Percentiles rank a stretch among this genome's conserved stretches.
phyloP scores from a whole-genome alignment of 1,140 invertebrate genomes.

The Macrobrachium rosenbergii region DNA sequence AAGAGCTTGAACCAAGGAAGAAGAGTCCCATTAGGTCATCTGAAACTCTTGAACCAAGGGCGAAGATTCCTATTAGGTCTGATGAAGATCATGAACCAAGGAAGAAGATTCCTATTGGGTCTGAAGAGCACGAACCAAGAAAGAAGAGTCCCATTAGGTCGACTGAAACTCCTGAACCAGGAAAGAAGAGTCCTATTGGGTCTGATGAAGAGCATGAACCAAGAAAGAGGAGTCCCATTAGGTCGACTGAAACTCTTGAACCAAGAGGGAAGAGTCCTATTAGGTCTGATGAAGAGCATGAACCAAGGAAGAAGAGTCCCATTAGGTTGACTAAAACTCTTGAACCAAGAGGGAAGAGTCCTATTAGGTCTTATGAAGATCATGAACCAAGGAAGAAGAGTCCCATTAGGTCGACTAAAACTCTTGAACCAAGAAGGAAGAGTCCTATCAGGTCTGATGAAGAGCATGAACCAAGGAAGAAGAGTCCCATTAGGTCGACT shows the following conservation, averaged over 20 bases:
- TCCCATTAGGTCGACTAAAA: neutral
- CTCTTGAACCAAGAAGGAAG: neutral
- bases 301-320: neutral
- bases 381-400: neutral
- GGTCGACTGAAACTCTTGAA: neutral
- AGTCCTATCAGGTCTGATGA: neutral
- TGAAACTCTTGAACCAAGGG: too few species aligned
- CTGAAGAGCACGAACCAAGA: too few species aligned
- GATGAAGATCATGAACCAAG: too few species aligned
- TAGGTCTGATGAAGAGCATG: neutral
- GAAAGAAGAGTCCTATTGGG: too few species aligned
- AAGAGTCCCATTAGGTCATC: neutral
- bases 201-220: too few species aligned
- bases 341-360: neutral
- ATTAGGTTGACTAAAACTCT: neutral
- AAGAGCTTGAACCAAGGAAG: too few species aligned
- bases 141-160: too few species aligned
- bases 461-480: neutral
- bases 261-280: neutral
- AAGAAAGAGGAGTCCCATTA: too few species aligned
- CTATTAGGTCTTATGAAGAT: neutral
- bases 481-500: neutral
- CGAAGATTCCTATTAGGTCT: too few species aligned
- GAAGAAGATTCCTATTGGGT: too few species aligned
- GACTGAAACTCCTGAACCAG: too few species aligned